Evolutionary conservation across 2,113 vertebrate genomes (phyloP), one percentile per base, ranked within the genome.

Genomic region (Thamnophis sirtalis): DNA sequence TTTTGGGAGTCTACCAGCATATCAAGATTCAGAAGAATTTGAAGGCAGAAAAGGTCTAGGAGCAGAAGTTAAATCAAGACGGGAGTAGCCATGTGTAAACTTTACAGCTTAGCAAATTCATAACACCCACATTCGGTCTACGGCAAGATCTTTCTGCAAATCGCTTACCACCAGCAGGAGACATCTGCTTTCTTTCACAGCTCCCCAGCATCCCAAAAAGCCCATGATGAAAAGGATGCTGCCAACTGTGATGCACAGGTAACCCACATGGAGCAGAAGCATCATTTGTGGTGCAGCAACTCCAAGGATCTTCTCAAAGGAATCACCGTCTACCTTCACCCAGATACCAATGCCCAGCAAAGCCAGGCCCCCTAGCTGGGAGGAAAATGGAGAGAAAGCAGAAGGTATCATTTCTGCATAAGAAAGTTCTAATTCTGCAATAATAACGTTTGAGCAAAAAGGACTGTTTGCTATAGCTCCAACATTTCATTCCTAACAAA

Each of bases 121-220:
- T 6, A 49, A 86, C 24, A 48, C 49, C 80, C 21, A 17, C 10
- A 33, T 24, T 28, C 24, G 22, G 33, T 51, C 26, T 84, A 38
- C 55, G 43, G 43, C 8, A 26, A 58, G 15, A n/a, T 5, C 9
- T 43, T 55, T 73, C 15, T n/a, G 48, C 21, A n/a, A 22, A 38
- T 15, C 53, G 93, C 98, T 56, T 96, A 98, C 98, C 96, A 96
- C 43, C 93, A 98, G 89, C 93, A 98, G 95, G 97, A 98, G 97
- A 17, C 97, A 98, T 86, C 92, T 96, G 96, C 96, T 98, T 94
- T 98, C 97, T 33, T 24, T 97, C 49, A 97, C 0, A 9, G 98
- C 98, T 3, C 98, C 98, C 6, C 96, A 98, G 95, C 98, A 98
- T 92, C 98, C 98, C 10, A 98, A 96, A 68, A 98, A 98, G n/a